Conservation (phyloP, 1,140 invertebrate genomes). For the Drosophila funebris region DNA sequence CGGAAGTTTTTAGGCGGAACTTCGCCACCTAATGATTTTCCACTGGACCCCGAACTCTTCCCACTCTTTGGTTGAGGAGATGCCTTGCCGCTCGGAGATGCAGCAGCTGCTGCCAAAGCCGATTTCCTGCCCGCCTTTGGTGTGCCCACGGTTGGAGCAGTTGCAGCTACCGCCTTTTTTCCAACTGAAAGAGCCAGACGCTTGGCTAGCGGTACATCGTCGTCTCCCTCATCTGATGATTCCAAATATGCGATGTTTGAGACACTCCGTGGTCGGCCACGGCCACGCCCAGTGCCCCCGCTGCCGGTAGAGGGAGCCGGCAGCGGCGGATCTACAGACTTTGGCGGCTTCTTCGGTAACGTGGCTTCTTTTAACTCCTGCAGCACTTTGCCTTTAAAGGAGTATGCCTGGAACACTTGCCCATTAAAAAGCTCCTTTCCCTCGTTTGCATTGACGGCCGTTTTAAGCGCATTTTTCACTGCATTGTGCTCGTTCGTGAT, state of each 20-base stretch:
- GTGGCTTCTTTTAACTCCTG: slow-evolving; percentile 83
- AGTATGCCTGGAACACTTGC: slow-evolving; percentile 86
- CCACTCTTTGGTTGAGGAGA: slow-evolving; percentile 54
- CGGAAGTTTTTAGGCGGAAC: slow-evolving; percentile 83
- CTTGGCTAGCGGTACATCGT: slow-evolving; percentile 80
- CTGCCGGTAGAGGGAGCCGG: not conserved
- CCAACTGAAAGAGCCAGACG: slow-evolving; percentile 66
- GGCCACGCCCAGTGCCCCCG: slow-evolving; percentile 39
- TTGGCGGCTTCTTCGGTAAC: slow-evolving; percentile 85
- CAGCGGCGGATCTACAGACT: slow-evolving; percentile 41
- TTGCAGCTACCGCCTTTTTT: slow-evolving; percentile 62
- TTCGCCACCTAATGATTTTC: slow-evolving; percentile 45
- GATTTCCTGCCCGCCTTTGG: slow-evolving; percentile 48
- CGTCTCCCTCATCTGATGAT: slow-evolving; percentile 81
- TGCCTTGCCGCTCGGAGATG: slow-evolving; percentile 32
- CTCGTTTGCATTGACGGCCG: slow-evolving; percentile 85
- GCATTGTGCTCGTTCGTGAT: slow-evolving; percentile 86
- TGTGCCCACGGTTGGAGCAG: not conserved
- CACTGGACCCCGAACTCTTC: slow-evolving; percentile 32
- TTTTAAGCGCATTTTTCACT: slow-evolving; percentile 85
- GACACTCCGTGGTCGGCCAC: slow-evolving; percentile 47
- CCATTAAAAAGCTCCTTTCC: slow-evolving; percentile 86
- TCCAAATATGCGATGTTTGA: slow-evolving; percentile 77
- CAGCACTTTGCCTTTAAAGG: slow-evolving; percentile 79
- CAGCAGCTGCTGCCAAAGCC: not conserved